These are phyloP conservation scores for Clarias magur DNA, from an alignment of 2,113 vertebrate species.

Conservation along the genomic window DNA sequence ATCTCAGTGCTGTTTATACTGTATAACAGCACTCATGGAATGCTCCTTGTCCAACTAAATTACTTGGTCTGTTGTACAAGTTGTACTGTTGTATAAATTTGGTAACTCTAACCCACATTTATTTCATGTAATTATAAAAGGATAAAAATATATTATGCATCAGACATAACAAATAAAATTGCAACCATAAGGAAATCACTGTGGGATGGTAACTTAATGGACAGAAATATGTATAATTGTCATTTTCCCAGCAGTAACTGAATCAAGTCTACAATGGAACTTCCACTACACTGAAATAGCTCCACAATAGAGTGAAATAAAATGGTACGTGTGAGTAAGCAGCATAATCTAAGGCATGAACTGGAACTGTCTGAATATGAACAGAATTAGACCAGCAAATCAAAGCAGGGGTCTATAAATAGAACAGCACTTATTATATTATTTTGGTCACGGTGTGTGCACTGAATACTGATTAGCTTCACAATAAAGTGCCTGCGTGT, in stretches of 20 bases:
- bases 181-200: background rate
- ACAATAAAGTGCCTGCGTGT: background rate
- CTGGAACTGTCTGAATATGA: background rate
- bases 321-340: background rate
- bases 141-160: background rate
- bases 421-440: background rate
- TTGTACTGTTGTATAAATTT: no score
- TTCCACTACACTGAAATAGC: background rate
- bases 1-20: no score
- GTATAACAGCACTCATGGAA: no score
- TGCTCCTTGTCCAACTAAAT: no score
- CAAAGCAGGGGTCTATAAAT: background rate
- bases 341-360: background rate
- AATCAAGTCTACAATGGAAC: background rate
- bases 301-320: background rate
- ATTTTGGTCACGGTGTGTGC: background rate
- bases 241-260: background rate
- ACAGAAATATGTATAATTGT: background rate
- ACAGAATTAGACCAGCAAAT: conserved; percentile 16
- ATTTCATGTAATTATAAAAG: background rate
- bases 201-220: background rate
- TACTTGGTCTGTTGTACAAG: no score
- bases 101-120: no score
- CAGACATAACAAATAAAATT: background rate
- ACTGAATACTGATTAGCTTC: background rate